Evolutionary conservation across 2,797 vertebrate genomes (phyloP).

Genomic region (Kryptopterus vitreolus): DNA sequence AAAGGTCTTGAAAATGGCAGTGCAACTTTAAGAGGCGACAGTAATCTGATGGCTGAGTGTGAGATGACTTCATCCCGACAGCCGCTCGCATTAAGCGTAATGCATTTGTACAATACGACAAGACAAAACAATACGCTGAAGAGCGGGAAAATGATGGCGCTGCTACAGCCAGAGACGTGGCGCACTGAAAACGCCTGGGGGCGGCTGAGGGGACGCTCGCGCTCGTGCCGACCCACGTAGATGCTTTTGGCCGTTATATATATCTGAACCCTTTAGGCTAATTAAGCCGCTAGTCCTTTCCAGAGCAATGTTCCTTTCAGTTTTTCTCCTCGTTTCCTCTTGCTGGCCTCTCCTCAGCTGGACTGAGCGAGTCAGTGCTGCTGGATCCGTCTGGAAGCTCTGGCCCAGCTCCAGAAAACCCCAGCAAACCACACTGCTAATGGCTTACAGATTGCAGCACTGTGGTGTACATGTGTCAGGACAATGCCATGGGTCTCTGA

Average conservation of each 20-base stretch:
- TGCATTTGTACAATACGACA: constrained; percentile 94
- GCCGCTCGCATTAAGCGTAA: constrained; percentile 83
- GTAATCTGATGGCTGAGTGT: constrained; percentile 84
- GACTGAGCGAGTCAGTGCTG: constrained; percentile 34
- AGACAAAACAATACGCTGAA: constrained; percentile 81
- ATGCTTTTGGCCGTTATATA: background rate
- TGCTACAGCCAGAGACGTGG: constrained; percentile 20
- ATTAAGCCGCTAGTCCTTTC: background rate
- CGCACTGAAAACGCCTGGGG: constrained; percentile 7
- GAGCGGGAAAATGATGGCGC: constrained; percentile 24
- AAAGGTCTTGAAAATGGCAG: constrained; percentile 72
- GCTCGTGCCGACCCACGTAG: background rate
- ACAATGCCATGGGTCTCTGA: constrained; percentile 73
- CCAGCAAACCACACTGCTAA: constrained; percentile 76
- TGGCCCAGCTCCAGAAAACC: constrained; percentile 82
- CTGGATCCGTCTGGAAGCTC: constrained; percentile 62
- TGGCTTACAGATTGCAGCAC: constrained; percentile 88
- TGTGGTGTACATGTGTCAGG: constrained; percentile 78
- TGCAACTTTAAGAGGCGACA: constrained; percentile 81
- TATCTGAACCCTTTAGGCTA: background rate
- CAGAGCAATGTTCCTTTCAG: background rate
- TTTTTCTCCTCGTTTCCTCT: constrained; percentile 14
- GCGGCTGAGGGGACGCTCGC: background rate
- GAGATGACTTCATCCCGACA: constrained; percentile 93
- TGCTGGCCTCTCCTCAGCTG: constrained; percentile 25